Evolutionary conservation across 2,113 vertebrate species (phyloP), one percentile per base, ranked within the genome.

Genomic region (Heloderma charlesbogerti): DNA sequence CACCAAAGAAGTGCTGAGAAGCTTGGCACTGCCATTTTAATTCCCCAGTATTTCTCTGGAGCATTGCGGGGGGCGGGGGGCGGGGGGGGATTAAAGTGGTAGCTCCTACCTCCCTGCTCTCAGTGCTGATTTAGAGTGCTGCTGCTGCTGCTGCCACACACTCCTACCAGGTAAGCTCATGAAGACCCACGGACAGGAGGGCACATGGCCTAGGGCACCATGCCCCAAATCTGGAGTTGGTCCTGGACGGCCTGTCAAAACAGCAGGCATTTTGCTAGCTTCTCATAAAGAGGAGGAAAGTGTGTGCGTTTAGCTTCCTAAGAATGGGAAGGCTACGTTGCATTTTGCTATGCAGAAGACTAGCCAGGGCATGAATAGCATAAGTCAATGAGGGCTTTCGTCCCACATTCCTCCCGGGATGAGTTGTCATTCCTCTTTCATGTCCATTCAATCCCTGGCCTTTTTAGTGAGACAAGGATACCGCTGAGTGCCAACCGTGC

Each of bases 401-500:
- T 89, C 89, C 92, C 94, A 94, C 94, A 95, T 93, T 89, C 94
- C 81, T 85, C 60, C 60, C 20, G 51, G 66, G 37, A 69, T 18
- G 16, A 91, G 90, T 92, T 94, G 93, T 89, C 87, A 91, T 91
- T 93, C 92, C 94, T 96, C 96, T 95, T 95, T 95, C 94, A 94
- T 40, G 85, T 93, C 94, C 93, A 88, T 96, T 95, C 94, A 92
- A 90, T 96, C 94, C 89, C 92, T 93, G 94, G 91, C 77, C 0
- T 0, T 95, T 96, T 94, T 94, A 90, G 93, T 93, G 93, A 94
- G 94, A 95, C 85, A 90, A 91, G 96, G 91, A 93, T 88, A 87
- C 86, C 83, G 84, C 78, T 54, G 27, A 22, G 91, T 91, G 94
- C 93, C 96, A 96, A 6, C 0, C 91, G 88, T 92, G 95, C 95